Conservation (phyloP, 2,888 invertebrate genomes). For the Cheilosia grossa region DNA sequence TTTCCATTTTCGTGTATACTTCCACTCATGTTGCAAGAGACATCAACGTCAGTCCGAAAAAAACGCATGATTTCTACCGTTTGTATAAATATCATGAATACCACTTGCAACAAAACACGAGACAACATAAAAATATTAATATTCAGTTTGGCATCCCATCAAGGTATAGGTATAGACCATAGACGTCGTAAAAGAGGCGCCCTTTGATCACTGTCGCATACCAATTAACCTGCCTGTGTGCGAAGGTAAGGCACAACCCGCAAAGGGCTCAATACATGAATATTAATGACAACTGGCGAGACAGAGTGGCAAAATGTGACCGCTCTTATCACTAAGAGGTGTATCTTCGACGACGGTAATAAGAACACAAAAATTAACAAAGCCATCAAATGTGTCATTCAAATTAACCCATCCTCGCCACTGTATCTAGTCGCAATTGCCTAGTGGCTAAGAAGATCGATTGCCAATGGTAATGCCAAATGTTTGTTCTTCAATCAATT, state of each 20-base stretch:
- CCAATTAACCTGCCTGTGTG: conserved; percentile 27
- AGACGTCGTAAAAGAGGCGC: conserved; percentile 47
- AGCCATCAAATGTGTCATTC: background rate
- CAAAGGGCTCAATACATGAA: conserved; percentile 53
- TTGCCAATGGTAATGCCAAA: conserved; percentile 53
- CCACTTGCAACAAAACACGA: conserved; percentile 2
- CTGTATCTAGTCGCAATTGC: conserved; percentile 2
- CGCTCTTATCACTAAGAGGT: conserved; percentile 4
- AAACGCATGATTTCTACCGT: conserved; percentile 13
- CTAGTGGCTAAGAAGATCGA: conserved; percentile 35
- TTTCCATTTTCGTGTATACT: conserved; percentile 20
- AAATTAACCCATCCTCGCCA: conserved; percentile 17
- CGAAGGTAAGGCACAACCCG: conserved; percentile 16
- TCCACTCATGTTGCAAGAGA: conserved; percentile 14
- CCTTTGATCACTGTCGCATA: conserved; percentile 40
- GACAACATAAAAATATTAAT: conserved; percentile 38
- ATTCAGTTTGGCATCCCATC: conserved; percentile 38
- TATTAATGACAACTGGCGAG: conserved; percentile 59
- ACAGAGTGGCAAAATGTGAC: conserved; percentile 46
- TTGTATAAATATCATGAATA: conserved; percentile 25
- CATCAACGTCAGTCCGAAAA: background rate
- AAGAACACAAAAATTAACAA: background rate
- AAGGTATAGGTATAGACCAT: background rate
- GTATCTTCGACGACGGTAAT: background rate
- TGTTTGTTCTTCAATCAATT: conserved; percentile 54